Percentiles rank a stretch among this genome's conserved stretches.
Evolutionary conservation across 1,140 invertebrate species (phyloP).

Genomic region (Lineus longissimus): DNA sequence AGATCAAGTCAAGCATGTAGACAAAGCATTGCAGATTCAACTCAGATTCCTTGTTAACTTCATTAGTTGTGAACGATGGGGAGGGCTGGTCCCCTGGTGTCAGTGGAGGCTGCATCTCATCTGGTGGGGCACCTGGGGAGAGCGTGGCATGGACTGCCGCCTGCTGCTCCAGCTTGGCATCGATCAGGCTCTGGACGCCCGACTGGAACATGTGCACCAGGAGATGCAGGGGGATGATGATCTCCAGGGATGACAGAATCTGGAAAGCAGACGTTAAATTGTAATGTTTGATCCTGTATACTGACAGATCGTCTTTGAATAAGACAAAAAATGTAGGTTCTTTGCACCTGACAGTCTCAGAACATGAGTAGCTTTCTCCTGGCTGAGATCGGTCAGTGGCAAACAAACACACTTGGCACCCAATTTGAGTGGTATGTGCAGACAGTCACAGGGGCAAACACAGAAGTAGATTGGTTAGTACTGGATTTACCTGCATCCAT

Average conservation of each 20-base stretch:
- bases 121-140: conserved; percentile 23
- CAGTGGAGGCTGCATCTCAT: conserved; percentile 38
- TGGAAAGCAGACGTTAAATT: conserved; percentile 16
- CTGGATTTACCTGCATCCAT: conserved; percentile 79
- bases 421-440: no score
- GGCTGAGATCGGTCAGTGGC: no score
- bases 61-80: not conserved
- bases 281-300: no score
- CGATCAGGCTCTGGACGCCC: conserved; percentile 37
- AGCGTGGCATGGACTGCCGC: conserved; percentile 23
- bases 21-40: conserved; percentile 81
- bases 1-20: conserved; percentile 89
- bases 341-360: no score
- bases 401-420: no score
- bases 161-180: conserved; percentile 19
- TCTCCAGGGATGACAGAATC: conserved; percentile 49
- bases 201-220: conserved; percentile 44
- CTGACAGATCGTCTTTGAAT: no score
- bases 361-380: no score
- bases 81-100: conserved; percentile 36
- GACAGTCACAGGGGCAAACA: no score
- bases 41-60: conserved; percentile 46
- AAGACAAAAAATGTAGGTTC: no score
- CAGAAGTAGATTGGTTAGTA: no score
- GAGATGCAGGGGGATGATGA: conserved; percentile 47